Conservation (phyloP, 2,113 vertebrate genomes). For the Bujurquina vittata region DNA sequence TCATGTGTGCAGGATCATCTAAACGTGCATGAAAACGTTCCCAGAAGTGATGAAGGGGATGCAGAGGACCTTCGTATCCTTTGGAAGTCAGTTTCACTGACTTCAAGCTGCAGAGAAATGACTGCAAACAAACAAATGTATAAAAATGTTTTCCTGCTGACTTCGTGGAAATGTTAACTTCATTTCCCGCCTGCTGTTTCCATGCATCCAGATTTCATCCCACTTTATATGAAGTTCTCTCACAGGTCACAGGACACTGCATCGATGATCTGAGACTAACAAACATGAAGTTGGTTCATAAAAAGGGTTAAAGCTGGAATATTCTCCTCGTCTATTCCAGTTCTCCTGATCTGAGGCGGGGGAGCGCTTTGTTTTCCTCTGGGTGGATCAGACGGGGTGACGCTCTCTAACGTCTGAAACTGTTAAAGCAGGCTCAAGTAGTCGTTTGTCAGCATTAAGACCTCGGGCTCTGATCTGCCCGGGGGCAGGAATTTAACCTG, state of each 20-base stretch:
- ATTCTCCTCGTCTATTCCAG: too few relatives aligned
- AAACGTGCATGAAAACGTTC: background rate
- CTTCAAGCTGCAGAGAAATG: background rate
- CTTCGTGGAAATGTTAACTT: too few relatives aligned
- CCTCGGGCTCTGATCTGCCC: constrained; percentile 37
- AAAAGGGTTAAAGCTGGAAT: background rate
- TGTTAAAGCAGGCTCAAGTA: constrained; percentile 8
- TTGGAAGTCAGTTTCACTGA: background rate
- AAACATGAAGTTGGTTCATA: background rate
- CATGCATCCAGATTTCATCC: too few relatives aligned
- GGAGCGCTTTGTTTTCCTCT: background rate
- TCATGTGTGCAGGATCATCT: background rate
- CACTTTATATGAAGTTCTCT: too few relatives aligned
- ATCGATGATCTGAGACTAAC: background rate
- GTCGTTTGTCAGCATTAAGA: background rate
- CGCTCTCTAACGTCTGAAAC: constrained; percentile 27
- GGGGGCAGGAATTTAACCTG: constrained; percentile 34
- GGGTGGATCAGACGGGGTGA: background rate
- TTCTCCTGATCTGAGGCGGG: too few relatives aligned
- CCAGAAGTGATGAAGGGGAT: too few relatives aligned
- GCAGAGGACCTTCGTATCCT: too few relatives aligned
- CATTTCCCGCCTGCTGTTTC: too few relatives aligned
- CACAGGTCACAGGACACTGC: too few relatives aligned
- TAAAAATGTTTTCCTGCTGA: background rate
- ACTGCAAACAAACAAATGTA: background rate